Evolutionary conservation across 1,140 invertebrate genomes (phyloP), one percentile per base, ranked within the genome.

Genomic region (Bombus balteatus): DNA sequence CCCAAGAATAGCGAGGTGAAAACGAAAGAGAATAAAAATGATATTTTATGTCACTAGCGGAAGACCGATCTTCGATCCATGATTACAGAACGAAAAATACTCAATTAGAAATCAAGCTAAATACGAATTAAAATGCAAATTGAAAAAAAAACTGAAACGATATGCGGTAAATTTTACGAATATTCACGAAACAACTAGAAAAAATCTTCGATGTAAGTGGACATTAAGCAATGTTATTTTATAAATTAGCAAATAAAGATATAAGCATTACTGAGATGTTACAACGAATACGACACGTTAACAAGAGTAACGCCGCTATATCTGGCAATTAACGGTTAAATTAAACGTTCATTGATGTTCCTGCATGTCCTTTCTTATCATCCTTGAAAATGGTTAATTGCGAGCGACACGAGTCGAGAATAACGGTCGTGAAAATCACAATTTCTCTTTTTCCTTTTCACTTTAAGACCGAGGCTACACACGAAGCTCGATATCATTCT

Each of bases 401-500:
- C 47, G n/a, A 34, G 34, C 32, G 28, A n/a, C 57, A 25, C 53
- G 15, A 32, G 65, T 41, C 18, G 28, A 8, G 34, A 47, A 66
- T 39, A 47, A n/a, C 53, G 34, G 15, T 37, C 22, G n/a, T 10
- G 9, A 57, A 34, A 57, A n/a, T 22, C 28, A n/a, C 28, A 28
- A 32, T 39, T 28, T 25, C 22, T 71, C 39, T 43, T 47, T 73
- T 32, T 62, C 10, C 28, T 34, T 57, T 70, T 70, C 28, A 6
- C 9, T 62, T 28, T 25, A 28, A 78, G 53, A 47, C 32, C 25
- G 22, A 12, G n/a, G 10, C 47, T 66, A 57, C 39, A 8, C 80
- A 83, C 66, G 87, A 71, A 37, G 43, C n/a, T 37, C 43, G 76
- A 81, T 79, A 47, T 86, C 83, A 53, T n/a, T 78, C 66, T 70